Base-by-base conservation (phyloP, 1,140 invertebrate species). In the Drosophila subpulchrella region DNA sequence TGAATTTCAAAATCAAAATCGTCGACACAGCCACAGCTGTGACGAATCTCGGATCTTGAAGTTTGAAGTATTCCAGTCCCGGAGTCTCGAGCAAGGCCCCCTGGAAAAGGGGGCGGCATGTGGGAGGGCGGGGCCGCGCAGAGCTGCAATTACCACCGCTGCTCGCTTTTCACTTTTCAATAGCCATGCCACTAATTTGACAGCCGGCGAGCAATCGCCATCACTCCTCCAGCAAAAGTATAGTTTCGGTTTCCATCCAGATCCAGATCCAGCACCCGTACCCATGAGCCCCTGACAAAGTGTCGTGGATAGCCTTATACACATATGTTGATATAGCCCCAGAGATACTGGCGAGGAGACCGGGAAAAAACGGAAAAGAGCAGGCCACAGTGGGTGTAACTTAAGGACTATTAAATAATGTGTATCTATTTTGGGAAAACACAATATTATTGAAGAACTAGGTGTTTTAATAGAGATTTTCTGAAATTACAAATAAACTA, bases 101-200 rank as follows among this genome's bases (percentile, higher is more conserved):
- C 39, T 41, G 11, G 10, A 39, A 63, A 46, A 58, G 58, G 47
- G 53, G 59, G 60, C 57, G 48, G 68, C 36, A 56, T 79, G 63
- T 73, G 72, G 60, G 77, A 63, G 47, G 81, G 74, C 78, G 76
- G 68, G 61, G 62, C 75, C 47, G 36, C 54, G 20, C 44, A 66
- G 47, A 71, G 65, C 79, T 77, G 59, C 66, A 76, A 76, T 76
- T 76, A 58, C 79, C 57, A 58, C 72, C 42, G 41, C 61, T 63
- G 63, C 27, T 71, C 65, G 79, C 83, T 86, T 86, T 86, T 86
- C 83, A 88, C 83, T 86, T 86, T 86, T 86, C 85, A 86, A 82
- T 81, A 61, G 84, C 83, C 65, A 73, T 66, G 60, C 60, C 76
- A 82, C 84, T 86, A 86, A 86, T 86, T 86, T 86, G 83, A 86